Evolutionary conservation across 2,888 invertebrate genomes (phyloP).

Genomic region (Caenorhabditis angaria): DNA sequence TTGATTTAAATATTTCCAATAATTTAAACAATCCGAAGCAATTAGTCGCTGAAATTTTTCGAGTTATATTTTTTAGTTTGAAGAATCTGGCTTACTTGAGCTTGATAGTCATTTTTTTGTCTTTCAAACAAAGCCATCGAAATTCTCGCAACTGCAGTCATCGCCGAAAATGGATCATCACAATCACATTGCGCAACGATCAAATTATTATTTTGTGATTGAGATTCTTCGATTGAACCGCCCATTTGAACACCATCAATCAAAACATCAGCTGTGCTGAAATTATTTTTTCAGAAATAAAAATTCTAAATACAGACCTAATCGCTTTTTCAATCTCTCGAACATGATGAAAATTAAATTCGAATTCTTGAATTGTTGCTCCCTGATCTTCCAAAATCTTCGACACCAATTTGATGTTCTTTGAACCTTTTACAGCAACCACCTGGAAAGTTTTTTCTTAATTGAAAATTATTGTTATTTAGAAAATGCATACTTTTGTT

Average conservation of each 20-base stretch:
- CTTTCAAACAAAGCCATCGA: constrained; percentile 28
- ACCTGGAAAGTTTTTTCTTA: neutral
- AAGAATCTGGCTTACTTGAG: neutral
- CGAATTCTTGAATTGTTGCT: constrained; percentile 23
- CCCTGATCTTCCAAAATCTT: constrained; percentile 32
- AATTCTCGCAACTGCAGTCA: constrained; percentile 38
- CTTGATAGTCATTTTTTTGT: neutral
- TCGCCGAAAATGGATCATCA: constrained; percentile 38
- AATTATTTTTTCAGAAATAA: neutral
- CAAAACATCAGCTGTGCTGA: constrained; percentile 26
- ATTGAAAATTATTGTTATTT: too few relatives aligned
- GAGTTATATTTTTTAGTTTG: neutral
- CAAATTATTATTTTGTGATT: constrained; percentile 20
- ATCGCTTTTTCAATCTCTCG: constrained; percentile 16
- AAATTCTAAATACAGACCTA: constrained; percentile 8
- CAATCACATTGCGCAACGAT: constrained; percentile 43
- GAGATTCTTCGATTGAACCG: constrained; percentile 34
- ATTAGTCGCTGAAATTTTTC: constrained; percentile 26
- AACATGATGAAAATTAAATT: neutral
- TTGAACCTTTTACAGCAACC: constrained; percentile 20
- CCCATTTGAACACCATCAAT: constrained; percentile 37
- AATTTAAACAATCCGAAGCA: constrained; percentile 23
- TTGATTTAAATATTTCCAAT: constrained; percentile 19
- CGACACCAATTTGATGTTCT: constrained; percentile 19
- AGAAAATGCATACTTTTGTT: constrained; percentile 9